Percentiles rank a stretch among this genome's conserved stretches.
These are phyloP conservation scores for Atherinosoma microstoma DNA, from an alignment of 2,797 vertebrate species.

Conservation along the genomic window DNA sequence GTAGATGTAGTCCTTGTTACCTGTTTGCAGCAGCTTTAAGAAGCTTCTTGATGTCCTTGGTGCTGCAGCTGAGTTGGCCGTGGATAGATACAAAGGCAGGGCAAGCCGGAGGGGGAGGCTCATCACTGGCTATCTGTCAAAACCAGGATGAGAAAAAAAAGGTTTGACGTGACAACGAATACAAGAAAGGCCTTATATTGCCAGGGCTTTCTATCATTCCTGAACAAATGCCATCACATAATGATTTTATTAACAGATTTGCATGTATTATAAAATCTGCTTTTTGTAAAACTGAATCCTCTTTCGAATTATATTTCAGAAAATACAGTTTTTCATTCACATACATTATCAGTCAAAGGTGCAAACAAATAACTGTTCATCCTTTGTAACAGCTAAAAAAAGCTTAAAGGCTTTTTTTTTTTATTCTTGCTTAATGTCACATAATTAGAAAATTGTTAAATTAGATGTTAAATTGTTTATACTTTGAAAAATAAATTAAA, in stretches of 20 bases:
- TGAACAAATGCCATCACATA: background rate
- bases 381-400: background rate
- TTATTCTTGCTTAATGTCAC: background rate
- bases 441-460: background rate
- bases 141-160: conserved; percentile 34
- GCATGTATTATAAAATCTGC: background rate
- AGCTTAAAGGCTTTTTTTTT: background rate
- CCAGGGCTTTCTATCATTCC: background rate
- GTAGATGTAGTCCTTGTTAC: conserved; percentile 71
- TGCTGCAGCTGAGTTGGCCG: conserved; percentile 90
- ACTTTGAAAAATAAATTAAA: background rate
- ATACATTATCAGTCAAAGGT: no score
- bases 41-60: conserved; percentile 93
- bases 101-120: conserved; percentile 91
- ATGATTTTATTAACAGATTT: background rate
- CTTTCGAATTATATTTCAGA: background rate
- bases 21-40: conserved; percentile 91
- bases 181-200: background rate
- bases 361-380: background rate
- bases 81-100: conserved; percentile 93
- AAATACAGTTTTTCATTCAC: background rate
- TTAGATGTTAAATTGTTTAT: background rate
- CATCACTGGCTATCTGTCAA: conserved; percentile 92
- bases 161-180: background rate
- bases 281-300: background rate